phyloP scores from a whole-genome alignment of 2,113 vertebrate species.

The Glaucomys volans region DNA sequence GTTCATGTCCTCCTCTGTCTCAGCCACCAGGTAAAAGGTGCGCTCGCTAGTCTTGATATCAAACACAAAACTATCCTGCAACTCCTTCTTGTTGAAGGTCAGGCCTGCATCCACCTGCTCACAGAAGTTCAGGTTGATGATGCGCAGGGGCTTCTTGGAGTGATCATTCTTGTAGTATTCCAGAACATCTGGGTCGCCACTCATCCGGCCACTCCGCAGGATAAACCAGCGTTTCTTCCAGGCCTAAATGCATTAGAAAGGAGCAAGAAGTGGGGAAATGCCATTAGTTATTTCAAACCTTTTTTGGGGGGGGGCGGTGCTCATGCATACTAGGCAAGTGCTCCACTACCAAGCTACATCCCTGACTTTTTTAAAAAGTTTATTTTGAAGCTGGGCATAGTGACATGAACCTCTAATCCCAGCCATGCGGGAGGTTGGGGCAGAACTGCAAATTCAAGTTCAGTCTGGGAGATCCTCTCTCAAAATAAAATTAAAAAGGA shows the following conservation, averaged over 20 bases:
- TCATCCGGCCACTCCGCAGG: constrained; percentile 98
- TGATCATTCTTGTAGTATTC: constrained; percentile 99
- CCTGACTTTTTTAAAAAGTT: neutral
- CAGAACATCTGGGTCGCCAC: constrained; percentile 97
- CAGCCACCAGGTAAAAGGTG: constrained; percentile 98
- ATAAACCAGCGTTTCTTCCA: constrained; percentile 99
- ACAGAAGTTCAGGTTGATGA: constrained; percentile 98
- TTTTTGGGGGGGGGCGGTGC: no score
- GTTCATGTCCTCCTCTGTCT: constrained; percentile 99
- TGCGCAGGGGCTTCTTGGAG: constrained; percentile 96
- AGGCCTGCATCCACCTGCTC: constrained; percentile 98
- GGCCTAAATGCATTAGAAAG: constrained; percentile 87
- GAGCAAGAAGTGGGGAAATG: neutral
- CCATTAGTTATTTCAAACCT: neutral
- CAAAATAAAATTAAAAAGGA: no score
- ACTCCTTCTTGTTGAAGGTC: constrained; percentile 98
- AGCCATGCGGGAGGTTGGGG: no score
- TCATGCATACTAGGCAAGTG: no score
- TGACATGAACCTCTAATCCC: no score
- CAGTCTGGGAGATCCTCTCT: no score
- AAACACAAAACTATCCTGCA: constrained; percentile 98
- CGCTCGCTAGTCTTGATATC: constrained; percentile 98
- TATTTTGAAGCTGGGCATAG: neutral
- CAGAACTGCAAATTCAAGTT: no score
- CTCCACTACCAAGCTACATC: neutral